Percentiles rank a stretch among this genome's conserved stretches.
Conservation (phyloP, 2,797 vertebrate genomes). For the Bovichtus diacanthus region DNA sequence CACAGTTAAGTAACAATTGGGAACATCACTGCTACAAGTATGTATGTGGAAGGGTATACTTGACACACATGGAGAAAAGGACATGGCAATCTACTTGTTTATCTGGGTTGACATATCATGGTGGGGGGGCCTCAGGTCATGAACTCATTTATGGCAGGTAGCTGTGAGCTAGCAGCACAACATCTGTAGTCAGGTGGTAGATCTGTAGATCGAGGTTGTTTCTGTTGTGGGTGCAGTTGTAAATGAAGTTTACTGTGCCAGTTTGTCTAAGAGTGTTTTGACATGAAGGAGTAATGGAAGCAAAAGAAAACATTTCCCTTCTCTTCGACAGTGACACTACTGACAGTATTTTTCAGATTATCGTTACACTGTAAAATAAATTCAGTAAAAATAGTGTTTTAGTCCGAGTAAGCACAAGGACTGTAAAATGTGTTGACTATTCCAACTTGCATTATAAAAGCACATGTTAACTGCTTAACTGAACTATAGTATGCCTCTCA, state of each 20-base stretch:
- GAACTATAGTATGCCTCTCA: neutral
- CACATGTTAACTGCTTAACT: neutral
- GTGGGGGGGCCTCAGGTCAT: constrained; percentile 50
- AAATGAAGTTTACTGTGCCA: neutral
- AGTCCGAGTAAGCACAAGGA: neutral
- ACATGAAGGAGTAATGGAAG: neutral
- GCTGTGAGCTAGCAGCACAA: constrained; percentile 40
- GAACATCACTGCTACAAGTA: constrained; percentile 16
- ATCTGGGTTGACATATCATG: constrained; percentile 42
- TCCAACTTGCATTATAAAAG: neutral
- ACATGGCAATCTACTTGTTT: constrained; percentile 34
- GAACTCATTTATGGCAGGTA: constrained; percentile 67
- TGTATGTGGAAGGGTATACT: neutral
- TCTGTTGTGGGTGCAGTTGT: neutral
- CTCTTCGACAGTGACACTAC: neutral
- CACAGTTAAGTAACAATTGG: constrained; percentile 29
- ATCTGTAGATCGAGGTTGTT: neutral
- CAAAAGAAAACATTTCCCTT: neutral
- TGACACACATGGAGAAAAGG: neutral
- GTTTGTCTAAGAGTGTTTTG: neutral
- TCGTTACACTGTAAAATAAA: neutral
- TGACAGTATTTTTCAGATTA: neutral
- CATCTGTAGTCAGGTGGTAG: constrained; percentile 25
- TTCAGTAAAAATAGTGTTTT: neutral
- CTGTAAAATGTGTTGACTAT: neutral